These are phyloP conservation scores for Siderastrea siderea DNA, from an alignment of 92 coral and sea anemone species.

Conservation along the genomic window DNA sequence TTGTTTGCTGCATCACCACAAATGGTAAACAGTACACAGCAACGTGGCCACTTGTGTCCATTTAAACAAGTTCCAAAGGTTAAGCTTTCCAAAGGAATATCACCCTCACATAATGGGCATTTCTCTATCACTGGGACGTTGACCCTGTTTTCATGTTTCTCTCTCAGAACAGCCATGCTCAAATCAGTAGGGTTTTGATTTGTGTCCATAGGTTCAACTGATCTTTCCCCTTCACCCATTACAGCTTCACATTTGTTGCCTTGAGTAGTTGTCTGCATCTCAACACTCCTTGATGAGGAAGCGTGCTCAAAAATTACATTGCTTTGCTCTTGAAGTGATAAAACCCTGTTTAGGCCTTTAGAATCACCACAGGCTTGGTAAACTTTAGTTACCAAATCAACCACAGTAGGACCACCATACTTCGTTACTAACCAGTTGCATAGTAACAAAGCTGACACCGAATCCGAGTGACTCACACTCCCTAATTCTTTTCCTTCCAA, in stretches of 20 bases:
- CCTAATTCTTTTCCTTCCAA: conserved; percentile 13
- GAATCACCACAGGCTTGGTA: conserved; percentile 17
- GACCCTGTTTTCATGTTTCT: neutral
- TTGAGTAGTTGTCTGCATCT: neutral
- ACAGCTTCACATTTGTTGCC: neutral
- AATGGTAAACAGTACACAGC: conserved; percentile 46
- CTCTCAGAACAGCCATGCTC: neutral
- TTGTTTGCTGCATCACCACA: conserved; percentile 39
- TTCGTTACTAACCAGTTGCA: conserved; percentile 66
- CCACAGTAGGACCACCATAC: neutral
- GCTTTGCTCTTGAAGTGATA: neutral
- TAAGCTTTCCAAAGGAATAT: conserved; percentile 42
- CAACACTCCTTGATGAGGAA: neutral
- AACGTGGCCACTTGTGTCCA: conserved; percentile 67
- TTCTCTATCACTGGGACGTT: conserved; percentile 40
- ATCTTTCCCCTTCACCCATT: neutral
- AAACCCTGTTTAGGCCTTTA: conserved; percentile 9
- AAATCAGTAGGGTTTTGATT: neutral
- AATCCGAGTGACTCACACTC: conserved; percentile 29
- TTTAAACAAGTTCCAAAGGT: conserved; percentile 52
- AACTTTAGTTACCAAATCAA: conserved; percentile 4
- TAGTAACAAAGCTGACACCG: conserved; percentile 40
- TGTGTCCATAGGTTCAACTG: neutral
- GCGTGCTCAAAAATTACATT: neutral
- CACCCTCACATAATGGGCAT: conserved; percentile 52